phyloP scores from a whole-genome alignment of 2,888 invertebrate genomes.

The Drosophila sordidapex region DNA sequence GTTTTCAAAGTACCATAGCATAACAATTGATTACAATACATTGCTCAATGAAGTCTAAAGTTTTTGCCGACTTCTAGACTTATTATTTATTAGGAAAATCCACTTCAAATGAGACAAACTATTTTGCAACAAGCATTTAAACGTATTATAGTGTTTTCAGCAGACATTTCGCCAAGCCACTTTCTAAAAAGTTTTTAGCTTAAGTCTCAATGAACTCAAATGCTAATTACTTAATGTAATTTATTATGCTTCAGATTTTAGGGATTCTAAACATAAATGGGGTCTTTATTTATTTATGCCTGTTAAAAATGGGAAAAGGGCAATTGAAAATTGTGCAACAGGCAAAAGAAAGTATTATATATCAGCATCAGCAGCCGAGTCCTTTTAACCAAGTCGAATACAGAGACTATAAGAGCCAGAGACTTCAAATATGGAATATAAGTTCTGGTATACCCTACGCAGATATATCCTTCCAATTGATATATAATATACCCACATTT shows the following conservation, averaged over 20 bases:
- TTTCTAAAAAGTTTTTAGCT: background rate
- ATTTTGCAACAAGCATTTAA: background rate
- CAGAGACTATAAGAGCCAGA: background rate
- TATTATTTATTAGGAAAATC: background rate
- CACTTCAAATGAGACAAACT: background rate
- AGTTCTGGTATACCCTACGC: background rate
- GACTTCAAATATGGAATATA: too few species aligned
- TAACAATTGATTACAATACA: background rate
- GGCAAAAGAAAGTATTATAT: background rate
- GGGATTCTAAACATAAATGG: background rate
- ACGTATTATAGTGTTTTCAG: background rate
- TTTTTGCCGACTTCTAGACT: background rate
- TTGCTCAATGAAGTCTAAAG: background rate
- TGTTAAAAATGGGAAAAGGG: background rate
- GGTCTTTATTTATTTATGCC: background rate
- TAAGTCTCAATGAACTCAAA: background rate
- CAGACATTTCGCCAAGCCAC: background rate
- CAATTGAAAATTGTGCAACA: background rate
- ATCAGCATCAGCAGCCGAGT: background rate
- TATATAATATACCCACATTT: background rate
- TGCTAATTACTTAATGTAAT: background rate
- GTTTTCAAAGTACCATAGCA: background rate
- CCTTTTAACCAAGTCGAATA: background rate
- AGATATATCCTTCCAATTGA: background rate
- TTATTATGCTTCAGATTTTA: background rate